Evolutionary conservation across 1,140 invertebrate species (phyloP), one percentile per base, ranked within the genome.

Genomic region (Oedothorax gibbosus): DNA sequence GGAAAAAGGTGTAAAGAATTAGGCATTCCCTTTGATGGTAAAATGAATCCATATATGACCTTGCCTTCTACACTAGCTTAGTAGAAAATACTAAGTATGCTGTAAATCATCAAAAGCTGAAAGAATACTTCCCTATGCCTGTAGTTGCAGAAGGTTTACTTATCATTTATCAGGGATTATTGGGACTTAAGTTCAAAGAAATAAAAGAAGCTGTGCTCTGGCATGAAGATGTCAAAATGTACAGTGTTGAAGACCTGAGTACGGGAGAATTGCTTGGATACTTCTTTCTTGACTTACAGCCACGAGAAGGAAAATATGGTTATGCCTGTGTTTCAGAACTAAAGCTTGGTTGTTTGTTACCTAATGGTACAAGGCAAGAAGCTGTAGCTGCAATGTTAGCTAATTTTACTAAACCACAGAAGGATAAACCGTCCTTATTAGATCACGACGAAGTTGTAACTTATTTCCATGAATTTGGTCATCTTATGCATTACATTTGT

Each of bases 261-360:
- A 88, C 88, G 7, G 80, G 84, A n/a, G 86, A 90, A 14, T 87
- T 92, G 10, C 60, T 92, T 21, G 92, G 92, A 7, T 92, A 92
- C 87, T 92, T 93, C 87, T 92, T 91, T 86, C 87, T 92, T 50
- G 92, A 93, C 86, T 87, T 93, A 8, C 91, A 90, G 87, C 92
- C 92, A 2, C 88, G 92, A 53, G 90, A 92, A 82, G 92, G 92
- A 62, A 93, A 93, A 89, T 92, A 91, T 89, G 91, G 91, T 15
- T 91, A 92, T 88, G 91, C 91, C 90, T 65, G 90, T 91, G 69
- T 91, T 91, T 88, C 89, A 35, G 35, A 35, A 35, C 35, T 35
- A 35, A 35, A 35, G 90, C 90, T 90, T 64, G 90, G 91, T 2
- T 92, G 91, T 89, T 54, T 90, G 7, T 73, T 87, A 56, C 79